Percentiles rank a stretch among this genome's conserved stretches.
Conservation (phyloP, 2,113 vertebrate species). For the Pluvialis apricaria region DNA sequence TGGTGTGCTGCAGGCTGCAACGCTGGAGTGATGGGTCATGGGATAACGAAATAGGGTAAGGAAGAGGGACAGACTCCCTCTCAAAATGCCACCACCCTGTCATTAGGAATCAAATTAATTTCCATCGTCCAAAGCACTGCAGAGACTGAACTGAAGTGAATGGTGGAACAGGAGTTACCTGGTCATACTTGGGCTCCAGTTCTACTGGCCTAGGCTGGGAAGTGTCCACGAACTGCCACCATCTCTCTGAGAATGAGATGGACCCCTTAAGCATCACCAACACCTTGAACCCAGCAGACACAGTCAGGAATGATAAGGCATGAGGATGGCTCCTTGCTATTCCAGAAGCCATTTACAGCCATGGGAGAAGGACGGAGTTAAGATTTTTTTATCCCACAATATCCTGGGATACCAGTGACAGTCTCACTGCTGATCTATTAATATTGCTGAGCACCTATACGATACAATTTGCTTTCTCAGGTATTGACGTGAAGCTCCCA, state of each 20-base stretch:
- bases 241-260: background rate
- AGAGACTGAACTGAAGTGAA: background rate
- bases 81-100: background rate
- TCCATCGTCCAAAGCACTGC: background rate
- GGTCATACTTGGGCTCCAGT: background rate
- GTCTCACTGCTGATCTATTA: background rate
- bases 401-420: background rate
- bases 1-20: background rate
- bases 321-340: background rate
- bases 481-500: background rate
- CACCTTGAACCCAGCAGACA: background rate
- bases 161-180: background rate
- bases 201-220: background rate
- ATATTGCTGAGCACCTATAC: background rate
- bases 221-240: background rate
- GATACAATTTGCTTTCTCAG: background rate
- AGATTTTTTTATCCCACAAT: background rate
- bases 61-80: background rate
- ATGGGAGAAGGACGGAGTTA: background rate
- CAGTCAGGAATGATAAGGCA: background rate
- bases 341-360: background rate
- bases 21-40: fast-evolving
- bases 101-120: background rate
- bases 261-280: background rate
- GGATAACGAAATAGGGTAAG: background rate